These are phyloP conservation scores for Karalla daura DNA, from an alignment of 2,797 vertebrate genomes.

Conservation along the genomic window DNA sequence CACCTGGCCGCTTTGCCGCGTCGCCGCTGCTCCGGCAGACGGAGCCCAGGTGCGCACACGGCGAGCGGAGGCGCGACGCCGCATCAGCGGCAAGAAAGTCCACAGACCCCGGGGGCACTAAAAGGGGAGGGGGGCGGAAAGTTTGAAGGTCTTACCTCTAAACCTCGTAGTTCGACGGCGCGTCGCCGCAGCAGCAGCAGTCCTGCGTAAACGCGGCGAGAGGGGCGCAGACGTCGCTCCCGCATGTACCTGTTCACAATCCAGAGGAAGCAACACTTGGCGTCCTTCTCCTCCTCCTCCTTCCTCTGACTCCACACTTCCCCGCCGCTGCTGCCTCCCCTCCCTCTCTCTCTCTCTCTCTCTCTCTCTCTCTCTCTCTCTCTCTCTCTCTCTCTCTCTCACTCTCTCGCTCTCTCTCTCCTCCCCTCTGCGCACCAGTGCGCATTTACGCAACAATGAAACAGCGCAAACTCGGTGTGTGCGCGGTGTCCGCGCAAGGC, in stretches of 20 bases:
- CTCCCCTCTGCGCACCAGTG: conserved; percentile 45
- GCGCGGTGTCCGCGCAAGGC: conserved; percentile 4
- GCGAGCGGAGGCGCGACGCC: conserved; percentile 8
- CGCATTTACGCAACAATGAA: conserved; percentile 49
- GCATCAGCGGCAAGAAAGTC: conserved; percentile 4
- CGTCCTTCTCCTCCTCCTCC: conserved; percentile 7
- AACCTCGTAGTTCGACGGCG: neutral
- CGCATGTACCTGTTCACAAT: conserved; percentile 25
- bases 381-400: too few species aligned
- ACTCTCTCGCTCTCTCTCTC: too few species aligned
- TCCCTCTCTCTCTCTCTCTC: too few species aligned
- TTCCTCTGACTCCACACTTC: conserved; percentile 18
- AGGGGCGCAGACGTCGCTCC: neutral
- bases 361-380: too few species aligned
- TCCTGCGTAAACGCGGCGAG: conserved; percentile 37
- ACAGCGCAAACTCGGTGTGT: conserved; percentile 11
- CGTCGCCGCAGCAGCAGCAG: conserved; percentile 22
- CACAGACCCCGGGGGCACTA: too few species aligned
- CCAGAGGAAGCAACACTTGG: conserved; percentile 27
- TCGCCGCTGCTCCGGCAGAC: neutral
- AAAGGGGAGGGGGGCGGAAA: too few species aligned
- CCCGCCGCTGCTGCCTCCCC: conserved; percentile 9
- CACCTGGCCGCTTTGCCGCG: too few species aligned
- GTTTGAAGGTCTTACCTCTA: conserved; percentile 48
- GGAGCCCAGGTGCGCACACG: conserved; percentile 31